phyloP scores from a whole-genome alignment of 2,888 invertebrate genomes.

The Slavum lentiscoides region DNA sequence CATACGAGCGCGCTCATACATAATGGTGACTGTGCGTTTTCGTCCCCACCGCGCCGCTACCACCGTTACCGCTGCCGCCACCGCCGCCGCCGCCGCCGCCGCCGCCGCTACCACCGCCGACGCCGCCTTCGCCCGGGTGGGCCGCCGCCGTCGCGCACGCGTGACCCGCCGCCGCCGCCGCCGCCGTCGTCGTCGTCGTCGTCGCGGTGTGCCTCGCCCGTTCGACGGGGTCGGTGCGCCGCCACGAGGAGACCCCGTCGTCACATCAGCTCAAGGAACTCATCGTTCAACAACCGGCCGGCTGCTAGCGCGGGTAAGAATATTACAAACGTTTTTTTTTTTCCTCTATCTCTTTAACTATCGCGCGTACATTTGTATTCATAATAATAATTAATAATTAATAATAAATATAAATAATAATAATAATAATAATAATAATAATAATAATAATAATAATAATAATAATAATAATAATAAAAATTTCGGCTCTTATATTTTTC shows the following conservation, averaged over 20 bases:
- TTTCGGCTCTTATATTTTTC: too few species aligned
- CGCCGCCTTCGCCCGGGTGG: constrained; percentile 30
- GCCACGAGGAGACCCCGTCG: constrained; percentile 41
- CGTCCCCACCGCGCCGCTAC: constrained; percentile 10
- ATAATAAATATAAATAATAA: too few species aligned
- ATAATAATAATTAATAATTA: too few species aligned
- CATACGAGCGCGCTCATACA: constrained; percentile 39
- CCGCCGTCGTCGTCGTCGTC: too few species aligned
- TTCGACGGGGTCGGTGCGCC: constrained; percentile 26
- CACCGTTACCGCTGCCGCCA: neutral
- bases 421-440: too few species aligned
- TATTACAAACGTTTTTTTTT: too few species aligned
- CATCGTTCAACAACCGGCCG: constrained; percentile 40
- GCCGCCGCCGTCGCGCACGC: neutral
- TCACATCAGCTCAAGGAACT: constrained; percentile 44
- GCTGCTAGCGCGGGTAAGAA: constrained; percentile 28
- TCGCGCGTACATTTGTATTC: too few species aligned
- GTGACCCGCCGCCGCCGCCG: neutral
- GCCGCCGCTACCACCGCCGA: neutral
- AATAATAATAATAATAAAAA: too few species aligned
- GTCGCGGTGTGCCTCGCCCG: neutral
- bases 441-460: too few species aligned
- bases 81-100: neutral
- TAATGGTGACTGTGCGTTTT: constrained; percentile 49
- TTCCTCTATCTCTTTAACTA: too few species aligned